These are phyloP conservation scores for Platysternon megacephalum DNA, from an alignment of 2,113 vertebrate species.

Conservation along the genomic window DNA sequence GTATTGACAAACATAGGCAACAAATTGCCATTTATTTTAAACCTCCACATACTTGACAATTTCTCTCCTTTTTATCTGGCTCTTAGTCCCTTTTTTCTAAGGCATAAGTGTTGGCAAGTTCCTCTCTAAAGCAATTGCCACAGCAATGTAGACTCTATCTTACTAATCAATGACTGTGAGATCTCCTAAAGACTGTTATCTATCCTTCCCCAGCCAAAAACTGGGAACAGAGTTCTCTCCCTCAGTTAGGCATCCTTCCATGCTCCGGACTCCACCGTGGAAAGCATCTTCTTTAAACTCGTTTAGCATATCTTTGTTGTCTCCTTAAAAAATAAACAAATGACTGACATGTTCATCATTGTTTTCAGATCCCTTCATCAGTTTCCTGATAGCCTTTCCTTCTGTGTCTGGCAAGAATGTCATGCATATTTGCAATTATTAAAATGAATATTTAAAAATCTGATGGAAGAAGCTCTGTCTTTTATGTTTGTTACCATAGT, in stretches of 20 bases:
- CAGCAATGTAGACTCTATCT: too few species aligned
- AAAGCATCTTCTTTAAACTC: neutral
- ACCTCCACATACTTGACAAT: too few species aligned
- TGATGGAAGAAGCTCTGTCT: neutral
- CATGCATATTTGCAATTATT: neutral
- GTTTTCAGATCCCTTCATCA: neutral
- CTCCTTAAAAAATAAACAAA: neutral
- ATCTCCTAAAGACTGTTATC: too few species aligned
- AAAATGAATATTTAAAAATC: neutral
- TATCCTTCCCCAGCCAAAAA: neutral
- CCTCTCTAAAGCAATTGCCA: neutral
- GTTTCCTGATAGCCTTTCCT: neutral
- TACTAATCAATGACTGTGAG: too few species aligned
- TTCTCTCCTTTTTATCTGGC: neutral
- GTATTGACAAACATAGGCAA: too few species aligned
- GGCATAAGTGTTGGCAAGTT: neutral
- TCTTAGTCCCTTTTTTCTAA: neutral
- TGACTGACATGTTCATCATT: neutral
- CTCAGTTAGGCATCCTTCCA: neutral
- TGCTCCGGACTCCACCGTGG: neutral
- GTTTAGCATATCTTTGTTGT: neutral
- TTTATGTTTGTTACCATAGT: neutral
- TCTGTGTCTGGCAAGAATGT: neutral
- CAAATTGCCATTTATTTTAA: too few species aligned
- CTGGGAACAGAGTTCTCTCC: neutral